These are phyloP conservation scores for Escarpia spicata DNA, from an alignment of 2,888 invertebrate genomes.

Conservation along the genomic window DNA sequence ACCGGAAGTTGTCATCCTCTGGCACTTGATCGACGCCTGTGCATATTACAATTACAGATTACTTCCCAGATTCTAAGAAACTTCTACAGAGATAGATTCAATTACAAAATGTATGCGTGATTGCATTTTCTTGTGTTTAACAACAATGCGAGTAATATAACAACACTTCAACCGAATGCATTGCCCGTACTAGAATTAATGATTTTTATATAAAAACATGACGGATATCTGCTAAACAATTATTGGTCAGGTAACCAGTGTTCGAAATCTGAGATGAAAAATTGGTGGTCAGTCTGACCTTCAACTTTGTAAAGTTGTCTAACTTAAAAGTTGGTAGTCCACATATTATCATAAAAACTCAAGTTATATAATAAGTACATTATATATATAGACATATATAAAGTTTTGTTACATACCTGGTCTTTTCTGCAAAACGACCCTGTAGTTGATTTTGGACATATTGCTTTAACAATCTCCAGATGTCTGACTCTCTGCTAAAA, in stretches of 20 bases:
- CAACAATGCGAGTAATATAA: neutral
- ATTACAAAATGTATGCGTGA: neutral
- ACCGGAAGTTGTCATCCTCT: slow-evolving; percentile 49
- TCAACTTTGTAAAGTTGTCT: too few relatives aligned
- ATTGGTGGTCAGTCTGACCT: too few relatives aligned
- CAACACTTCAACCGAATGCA: neutral
- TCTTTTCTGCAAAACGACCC: neutral
- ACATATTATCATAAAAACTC: too few relatives aligned
- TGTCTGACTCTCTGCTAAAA: neutral
- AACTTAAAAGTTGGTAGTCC: too few relatives aligned
- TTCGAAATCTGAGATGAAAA: too few relatives aligned
- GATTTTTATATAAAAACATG: too few relatives aligned
- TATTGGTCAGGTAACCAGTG: too few relatives aligned
- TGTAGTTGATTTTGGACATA: neutral
- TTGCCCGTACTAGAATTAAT: neutral
- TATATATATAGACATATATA: neutral
- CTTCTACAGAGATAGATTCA: too few relatives aligned
- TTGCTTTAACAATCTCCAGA: neutral
- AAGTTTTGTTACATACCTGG: neutral
- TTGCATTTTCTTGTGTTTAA: neutral
- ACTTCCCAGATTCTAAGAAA: neutral
- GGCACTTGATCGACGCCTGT: slow-evolving; percentile 54
- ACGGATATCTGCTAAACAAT: too few relatives aligned
- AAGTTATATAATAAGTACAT: too few relatives aligned
- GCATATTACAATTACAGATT: neutral